A percentile compares a stretch with the other conserved stretches of the same genome.
Conservation (phyloP, 2,888 invertebrate genomes). For the Caenorhabditis zanzibari region DNA sequence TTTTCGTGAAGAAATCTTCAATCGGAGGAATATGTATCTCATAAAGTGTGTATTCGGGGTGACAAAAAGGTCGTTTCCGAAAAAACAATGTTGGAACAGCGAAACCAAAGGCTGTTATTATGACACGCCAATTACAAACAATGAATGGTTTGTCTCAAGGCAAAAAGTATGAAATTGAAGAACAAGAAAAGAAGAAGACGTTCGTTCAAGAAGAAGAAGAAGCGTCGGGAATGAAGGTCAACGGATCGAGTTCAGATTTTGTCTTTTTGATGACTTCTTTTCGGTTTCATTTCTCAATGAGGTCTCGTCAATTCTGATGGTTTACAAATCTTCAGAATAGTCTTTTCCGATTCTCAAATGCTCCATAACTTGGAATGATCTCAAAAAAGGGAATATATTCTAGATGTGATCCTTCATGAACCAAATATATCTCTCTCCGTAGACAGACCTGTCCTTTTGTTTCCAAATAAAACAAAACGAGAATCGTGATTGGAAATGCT, state of each 20-base stretch:
- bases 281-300: background rate
- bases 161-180: constrained; percentile 40
- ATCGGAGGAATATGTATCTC: constrained; percentile 29
- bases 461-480: constrained; percentile 62
- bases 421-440: constrained; percentile 19
- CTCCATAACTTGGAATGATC: too few species aligned
- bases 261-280: background rate
- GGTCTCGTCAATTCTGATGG: background rate
- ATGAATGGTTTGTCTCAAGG: constrained; percentile 58
- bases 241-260: background rate
- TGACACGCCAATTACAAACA: constrained; percentile 66
- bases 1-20: too few species aligned
- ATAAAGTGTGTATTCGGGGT: constrained; percentile 48
- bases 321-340: background rate
- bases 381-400: background rate
- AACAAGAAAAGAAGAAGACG: constrained; percentile 10
- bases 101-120: constrained; percentile 61
- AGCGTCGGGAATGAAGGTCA: constrained; percentile 47
- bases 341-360: background rate
- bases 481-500: constrained; percentile 66
- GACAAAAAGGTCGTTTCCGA: constrained; percentile 56
- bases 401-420: background rate
- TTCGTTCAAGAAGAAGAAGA: constrained; percentile 28
- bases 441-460: constrained; percentile 37
- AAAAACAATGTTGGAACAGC: constrained; percentile 62